Evolutionary conservation across 2,113 vertebrate genomes (phyloP).

Genomic region (Hoplias malabaricus): DNA sequence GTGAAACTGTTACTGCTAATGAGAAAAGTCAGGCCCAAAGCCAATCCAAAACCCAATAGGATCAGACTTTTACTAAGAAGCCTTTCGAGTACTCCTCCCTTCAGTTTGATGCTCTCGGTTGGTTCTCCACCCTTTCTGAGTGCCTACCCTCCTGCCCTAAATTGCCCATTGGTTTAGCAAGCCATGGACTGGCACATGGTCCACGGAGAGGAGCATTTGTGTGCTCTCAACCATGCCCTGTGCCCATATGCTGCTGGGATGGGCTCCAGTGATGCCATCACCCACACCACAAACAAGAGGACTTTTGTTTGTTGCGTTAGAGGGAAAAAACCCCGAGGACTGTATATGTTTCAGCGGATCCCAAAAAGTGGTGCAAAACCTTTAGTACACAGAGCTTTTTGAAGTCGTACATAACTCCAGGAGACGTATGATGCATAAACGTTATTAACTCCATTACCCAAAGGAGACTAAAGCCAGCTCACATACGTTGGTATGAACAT

Average conservation of each 20-base stretch:
- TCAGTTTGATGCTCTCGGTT: neutral
- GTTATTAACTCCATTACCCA: conserved; percentile 30
- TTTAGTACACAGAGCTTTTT: conserved; percentile 21
- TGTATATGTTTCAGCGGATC: neutral
- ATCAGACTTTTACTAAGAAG: neutral
- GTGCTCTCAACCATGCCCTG: conserved; percentile 76
- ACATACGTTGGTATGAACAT: neutral
- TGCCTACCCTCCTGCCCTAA: conserved; percentile 71
- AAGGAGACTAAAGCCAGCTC: conserved; percentile 10
- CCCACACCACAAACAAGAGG: conserved; percentile 71
- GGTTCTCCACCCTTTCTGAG: conserved; percentile 48
- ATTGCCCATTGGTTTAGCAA: conserved; percentile 75
- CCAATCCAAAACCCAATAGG: neutral
- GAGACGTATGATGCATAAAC: conserved; percentile 2
- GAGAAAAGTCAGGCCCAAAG: neutral
- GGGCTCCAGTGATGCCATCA: conserved; percentile 77
- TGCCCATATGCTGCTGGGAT: conserved; percentile 81
- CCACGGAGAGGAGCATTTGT: conserved; percentile 73
- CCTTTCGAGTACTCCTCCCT: conserved; percentile 7
- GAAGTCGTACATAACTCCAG: conserved; percentile 24
- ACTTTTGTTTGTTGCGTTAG: conserved; percentile 72
- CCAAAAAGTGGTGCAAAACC: conserved; percentile 19
- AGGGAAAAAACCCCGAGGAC: conserved; percentile 38
- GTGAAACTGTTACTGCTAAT: neutral
- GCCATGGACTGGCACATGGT: conserved; percentile 73